Percentiles rank a stretch among this genome's conserved stretches.
These are phyloP conservation scores for Acrobasis repandana DNA, from an alignment of 2,888 invertebrate genomes.

Conservation along the genomic window DNA sequence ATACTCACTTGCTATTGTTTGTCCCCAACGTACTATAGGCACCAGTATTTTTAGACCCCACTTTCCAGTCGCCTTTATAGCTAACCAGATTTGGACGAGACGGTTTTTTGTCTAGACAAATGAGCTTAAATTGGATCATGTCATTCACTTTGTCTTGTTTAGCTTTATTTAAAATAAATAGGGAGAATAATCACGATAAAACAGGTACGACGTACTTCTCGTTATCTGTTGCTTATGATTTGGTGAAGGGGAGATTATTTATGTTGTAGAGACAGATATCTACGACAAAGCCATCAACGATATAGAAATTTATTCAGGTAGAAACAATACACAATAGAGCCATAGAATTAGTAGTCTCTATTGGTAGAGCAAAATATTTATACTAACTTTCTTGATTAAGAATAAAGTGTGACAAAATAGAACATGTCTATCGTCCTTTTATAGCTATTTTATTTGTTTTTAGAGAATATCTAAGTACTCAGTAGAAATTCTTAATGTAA, in stretches of 20 bases:
- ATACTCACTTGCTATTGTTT: slow-evolving; percentile 56
- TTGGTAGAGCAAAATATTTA: no score
- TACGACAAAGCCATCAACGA: neutral
- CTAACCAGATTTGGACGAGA: slow-evolving; percentile 36
- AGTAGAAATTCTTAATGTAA: no score
- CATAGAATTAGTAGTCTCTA: no score
- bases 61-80: slow-evolving; percentile 34
- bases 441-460: no score
- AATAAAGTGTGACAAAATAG: no score
- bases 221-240: slow-evolving; percentile 1
- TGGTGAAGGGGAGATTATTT: neutral
- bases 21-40: slow-evolving; percentile 33
- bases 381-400: no score
- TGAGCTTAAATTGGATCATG: slow-evolving; percentile 51
- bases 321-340: no score
- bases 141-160: slow-evolving; percentile 39
- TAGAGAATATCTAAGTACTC: no score
- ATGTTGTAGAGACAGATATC: neutral
- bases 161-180: slow-evolving; percentile 26
- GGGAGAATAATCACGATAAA: neutral
- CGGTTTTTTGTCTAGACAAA: slow-evolving; percentile 41
- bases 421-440: no score
- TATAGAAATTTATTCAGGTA: neutral
- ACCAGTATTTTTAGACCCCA: slow-evolving; percentile 37
- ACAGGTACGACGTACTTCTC: neutral